A percentile compares a stretch with the other conserved stretches of the same genome.
Conservation (phyloP, 1,140 invertebrate genomes). For the Drosophila arizonae region DNA sequence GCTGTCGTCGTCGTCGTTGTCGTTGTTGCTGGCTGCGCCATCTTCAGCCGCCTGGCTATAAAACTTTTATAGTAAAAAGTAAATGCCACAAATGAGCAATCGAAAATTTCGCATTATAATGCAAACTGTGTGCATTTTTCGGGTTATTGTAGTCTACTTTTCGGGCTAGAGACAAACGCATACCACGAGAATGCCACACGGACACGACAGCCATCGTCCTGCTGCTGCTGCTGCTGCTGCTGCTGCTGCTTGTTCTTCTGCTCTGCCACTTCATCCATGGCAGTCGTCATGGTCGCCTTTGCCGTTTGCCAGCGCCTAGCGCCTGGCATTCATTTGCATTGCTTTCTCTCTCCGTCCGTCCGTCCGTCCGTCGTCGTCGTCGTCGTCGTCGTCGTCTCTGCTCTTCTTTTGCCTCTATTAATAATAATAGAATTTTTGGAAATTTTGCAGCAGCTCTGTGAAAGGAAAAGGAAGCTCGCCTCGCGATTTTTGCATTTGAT, state of each 20-base stretch:
- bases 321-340: slow-evolving; percentile 44
- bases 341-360: neutral
- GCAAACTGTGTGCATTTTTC: slow-evolving; percentile 81
- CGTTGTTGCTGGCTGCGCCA: slow-evolving; percentile 29
- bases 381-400: neutral
- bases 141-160: slow-evolving; percentile 74
- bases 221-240: neutral
- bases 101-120: slow-evolving; percentile 82
- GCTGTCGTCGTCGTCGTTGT: slow-evolving; percentile 44
- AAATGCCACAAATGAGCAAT: slow-evolving; percentile 82
- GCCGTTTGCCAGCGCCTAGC: slow-evolving; percentile 20
- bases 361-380: too few species aligned
- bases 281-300: slow-evolving; percentile 70
- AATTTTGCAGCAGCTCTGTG: slow-evolving; percentile 60
- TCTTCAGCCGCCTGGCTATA: slow-evolving; percentile 59
- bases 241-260: neutral
- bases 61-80: slow-evolving; percentile 81
- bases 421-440: slow-evolving; percentile 81
- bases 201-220: slow-evolving; percentile 6
- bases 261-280: slow-evolving; percentile 12
- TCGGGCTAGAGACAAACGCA: slow-evolving; percentile 68
- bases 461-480: slow-evolving; percentile 75
- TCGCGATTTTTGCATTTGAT: slow-evolving; percentile 77
- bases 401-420: slow-evolving; percentile 60
- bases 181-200: slow-evolving; percentile 45